Conservation (phyloP, 2,888 invertebrate genomes). For the Drosophila flavopinicola region DNA sequence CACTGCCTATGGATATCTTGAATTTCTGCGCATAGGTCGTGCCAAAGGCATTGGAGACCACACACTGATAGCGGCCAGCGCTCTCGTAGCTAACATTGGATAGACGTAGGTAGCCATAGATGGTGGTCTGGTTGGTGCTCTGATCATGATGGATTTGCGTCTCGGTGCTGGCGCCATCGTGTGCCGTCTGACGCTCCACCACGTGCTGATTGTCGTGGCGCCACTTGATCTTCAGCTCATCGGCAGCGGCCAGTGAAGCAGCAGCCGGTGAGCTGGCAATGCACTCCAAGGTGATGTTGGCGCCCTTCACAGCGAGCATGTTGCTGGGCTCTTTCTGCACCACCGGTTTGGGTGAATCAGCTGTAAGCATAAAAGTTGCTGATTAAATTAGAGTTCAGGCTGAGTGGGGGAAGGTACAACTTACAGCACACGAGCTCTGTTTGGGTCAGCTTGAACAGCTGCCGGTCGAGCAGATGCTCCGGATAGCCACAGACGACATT, state of each 20-base stretch:
- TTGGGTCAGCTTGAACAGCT: slow-evolving; percentile 88
- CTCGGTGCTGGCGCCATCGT: slow-evolving; percentile 81
- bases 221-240: slow-evolving; percentile 92
- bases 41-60: slow-evolving; percentile 94
- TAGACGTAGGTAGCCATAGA: slow-evolving; percentile 90
- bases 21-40: slow-evolving; percentile 95
- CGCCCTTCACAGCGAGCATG: slow-evolving; percentile 94
- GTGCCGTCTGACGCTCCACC: slow-evolving; percentile 51
- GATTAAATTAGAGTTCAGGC: neutral
- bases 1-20: slow-evolving; percentile 93
- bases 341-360: slow-evolving; percentile 93
- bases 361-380: slow-evolving; percentile 32
- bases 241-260: slow-evolving; percentile 86
- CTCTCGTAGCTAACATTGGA: slow-evolving; percentile 91
- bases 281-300: slow-evolving; percentile 92
- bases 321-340: slow-evolving; percentile 92
- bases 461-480: slow-evolving; percentile 88
- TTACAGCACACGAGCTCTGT: slow-evolving; percentile 89
- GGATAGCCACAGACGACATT: slow-evolving; percentile 92
- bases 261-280: slow-evolving; percentile 92
- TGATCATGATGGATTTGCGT: slow-evolving; percentile 83
- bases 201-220: slow-evolving; percentile 92
- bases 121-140: slow-evolving; percentile 86
- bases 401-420: slow-evolving; percentile 10
- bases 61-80: slow-evolving; percentile 96